phyloP scores from a whole-genome alignment of 2,888 invertebrate species.

The Elysia crispata region DNA sequence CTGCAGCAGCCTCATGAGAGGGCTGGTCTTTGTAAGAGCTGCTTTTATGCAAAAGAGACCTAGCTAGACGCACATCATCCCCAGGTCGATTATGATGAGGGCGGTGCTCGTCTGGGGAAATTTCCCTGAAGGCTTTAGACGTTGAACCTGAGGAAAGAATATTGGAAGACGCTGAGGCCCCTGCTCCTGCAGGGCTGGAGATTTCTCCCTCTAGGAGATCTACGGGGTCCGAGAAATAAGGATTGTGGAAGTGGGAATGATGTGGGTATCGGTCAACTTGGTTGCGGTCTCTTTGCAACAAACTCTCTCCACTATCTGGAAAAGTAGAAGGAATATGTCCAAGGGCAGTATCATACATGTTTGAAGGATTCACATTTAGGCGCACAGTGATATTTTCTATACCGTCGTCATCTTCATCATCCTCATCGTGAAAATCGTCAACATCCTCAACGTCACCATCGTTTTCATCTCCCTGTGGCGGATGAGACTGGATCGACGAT shows the following conservation, averaged over 20 bases:
- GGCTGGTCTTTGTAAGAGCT: slow-evolving; percentile 53
- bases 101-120: no score
- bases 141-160: no score
- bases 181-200: slow-evolving; percentile 47
- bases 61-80: slow-evolving; percentile 37
- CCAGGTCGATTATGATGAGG: no score
- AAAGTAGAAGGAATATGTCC: slow-evolving; percentile 15
- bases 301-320: no score
- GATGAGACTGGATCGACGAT: no score
- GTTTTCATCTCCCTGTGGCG: neutral
- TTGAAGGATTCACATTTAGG: slow-evolving; percentile 10
- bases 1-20: slow-evolving; percentile 50
- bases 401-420: slow-evolving; percentile 39
- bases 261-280: no score
- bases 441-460: neutral
- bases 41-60: slow-evolving; percentile 54
- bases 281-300: no score
- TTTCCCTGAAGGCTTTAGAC: no score
- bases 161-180: slow-evolving; percentile 51
- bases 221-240: slow-evolving; percentile 14
- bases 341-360: neutral
- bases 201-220: slow-evolving; percentile 54
- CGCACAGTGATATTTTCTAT: slow-evolving; percentile 38
- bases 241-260: no score
- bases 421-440: slow-evolving; percentile 24